phyloP scores from a whole-genome alignment of 2,797 vertebrate genomes.

The Vireo griseus region DNA sequence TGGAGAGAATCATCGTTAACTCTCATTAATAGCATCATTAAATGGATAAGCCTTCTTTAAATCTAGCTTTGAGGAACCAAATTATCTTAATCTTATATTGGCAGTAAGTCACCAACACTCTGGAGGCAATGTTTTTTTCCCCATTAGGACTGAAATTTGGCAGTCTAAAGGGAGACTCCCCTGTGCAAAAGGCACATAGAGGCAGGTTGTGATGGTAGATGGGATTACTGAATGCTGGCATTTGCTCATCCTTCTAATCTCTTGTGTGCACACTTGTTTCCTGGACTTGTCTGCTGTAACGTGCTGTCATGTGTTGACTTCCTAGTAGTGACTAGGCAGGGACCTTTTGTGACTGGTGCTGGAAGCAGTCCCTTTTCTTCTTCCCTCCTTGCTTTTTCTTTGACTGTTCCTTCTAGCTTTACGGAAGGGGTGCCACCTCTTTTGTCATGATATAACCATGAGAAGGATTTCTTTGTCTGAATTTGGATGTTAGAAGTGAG shows the following conservation, averaged over 20 bases:
- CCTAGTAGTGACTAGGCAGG: not conserved
- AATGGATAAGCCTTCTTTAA: constrained; percentile 1
- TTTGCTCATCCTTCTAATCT: not conserved
- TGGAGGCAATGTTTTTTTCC: not conserved
- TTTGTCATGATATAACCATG: not conserved
- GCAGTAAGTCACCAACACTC: not conserved
- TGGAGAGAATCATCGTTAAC: not conserved
- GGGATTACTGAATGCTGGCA: not conserved
- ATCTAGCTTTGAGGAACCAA: not conserved
- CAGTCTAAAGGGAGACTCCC: not conserved
- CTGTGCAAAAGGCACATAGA: not conserved
- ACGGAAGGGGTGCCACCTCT: not conserved
- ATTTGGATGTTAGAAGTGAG: not conserved
- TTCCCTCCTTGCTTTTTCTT: not conserved
- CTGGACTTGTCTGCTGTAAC: not conserved
- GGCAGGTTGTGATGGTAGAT: not conserved
- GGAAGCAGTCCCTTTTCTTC: not conserved
- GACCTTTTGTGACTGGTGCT: not conserved
- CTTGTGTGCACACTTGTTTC: not conserved
- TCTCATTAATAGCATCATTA: not conserved
- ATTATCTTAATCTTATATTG: not conserved
- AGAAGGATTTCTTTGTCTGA: not conserved
- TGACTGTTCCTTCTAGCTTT: not conserved
- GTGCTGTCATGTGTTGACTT: not conserved
- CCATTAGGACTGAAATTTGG: not conserved